Evolutionary conservation across 2,797 vertebrate species (phyloP).

Genomic region (Aphelocoma californica): DNA sequence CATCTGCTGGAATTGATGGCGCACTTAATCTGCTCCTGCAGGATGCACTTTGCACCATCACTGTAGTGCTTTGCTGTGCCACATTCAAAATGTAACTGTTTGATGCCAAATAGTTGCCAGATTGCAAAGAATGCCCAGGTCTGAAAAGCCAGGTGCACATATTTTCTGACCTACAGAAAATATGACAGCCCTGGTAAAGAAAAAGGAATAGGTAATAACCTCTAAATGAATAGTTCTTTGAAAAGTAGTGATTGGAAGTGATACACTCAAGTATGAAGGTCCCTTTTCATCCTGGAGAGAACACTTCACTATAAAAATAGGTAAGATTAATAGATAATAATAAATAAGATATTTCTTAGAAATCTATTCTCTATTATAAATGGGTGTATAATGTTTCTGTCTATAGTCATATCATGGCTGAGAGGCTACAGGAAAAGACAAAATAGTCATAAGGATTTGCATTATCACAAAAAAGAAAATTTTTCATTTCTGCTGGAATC

Average conservation of each 20-base stretch:
- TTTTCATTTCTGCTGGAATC: neutral
- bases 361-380: neutral
- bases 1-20: neutral
- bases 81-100: neutral
- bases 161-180: neutral
- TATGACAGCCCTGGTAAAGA: neutral
- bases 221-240: neutral
- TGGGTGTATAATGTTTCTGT: neutral
- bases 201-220: neutral
- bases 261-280: neutral
- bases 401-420: neutral
- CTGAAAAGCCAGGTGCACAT: neutral
- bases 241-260: neutral
- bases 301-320: neutral
- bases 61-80: neutral
- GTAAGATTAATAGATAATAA: constrained; percentile 12
- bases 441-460: neutral
- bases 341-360: neutral
- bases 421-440: neutral
- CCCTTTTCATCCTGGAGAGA: neutral
- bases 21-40: neutral
- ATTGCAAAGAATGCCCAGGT: neutral
- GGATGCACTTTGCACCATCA: neutral
- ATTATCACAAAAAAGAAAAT: neutral
- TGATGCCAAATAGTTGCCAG: neutral